Evolutionary conservation across 2,888 invertebrate genomes (phyloP), one percentile per base, ranked within the genome.

Genomic region (Acleris laterana): DNA sequence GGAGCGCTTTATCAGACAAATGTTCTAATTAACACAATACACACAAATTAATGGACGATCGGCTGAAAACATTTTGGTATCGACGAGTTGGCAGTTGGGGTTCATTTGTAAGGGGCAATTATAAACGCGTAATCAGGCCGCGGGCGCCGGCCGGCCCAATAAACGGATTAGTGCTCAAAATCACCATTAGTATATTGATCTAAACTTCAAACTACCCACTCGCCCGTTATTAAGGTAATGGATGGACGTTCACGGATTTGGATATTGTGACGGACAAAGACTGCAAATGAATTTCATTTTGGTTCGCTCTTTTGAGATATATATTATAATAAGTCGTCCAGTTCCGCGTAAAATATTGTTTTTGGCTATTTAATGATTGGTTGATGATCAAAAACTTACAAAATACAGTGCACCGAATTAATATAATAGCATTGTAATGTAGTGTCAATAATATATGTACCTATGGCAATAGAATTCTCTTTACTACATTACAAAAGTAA

Each of bases 61-160:
- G 81, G 83, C 81, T 79, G 84, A 88, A 89, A 89, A 88, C 86
- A 89, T 89, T 85, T 81, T 78, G 77, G 76, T 81, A 85, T 85
- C 84, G 81, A 73, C 81, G 80, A 81, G 80, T 84, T 80, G 83
- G 82, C 84, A 49, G 44, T 84, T 83, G 79, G 76, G 77, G 76
- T 84, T 89, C 89, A 88, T 89, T 90, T 90, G 89, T 87, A 88
- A 86, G 87, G 83, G 76, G 84, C 86, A 90, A 91, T 91, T 90
- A 91, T 90, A 87, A 86, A 83, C 82, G 78, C 81, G 85, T 90
- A 91, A 92, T 92, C 90, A 90, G 88, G 77, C 75, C 71, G 78
- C 74, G 78, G 77, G 74, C 71, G 72, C 72, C 76, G 82, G 81
- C 74, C 74, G 66, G 70, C 65, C 71, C 77, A 75, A 78, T 80